Percentiles rank a stretch among this genome's conserved stretches.
These are phyloP conservation scores for Onychostoma macrolepis DNA, from an alignment of 2,113 vertebrate species.

Conservation along the genomic window DNA sequence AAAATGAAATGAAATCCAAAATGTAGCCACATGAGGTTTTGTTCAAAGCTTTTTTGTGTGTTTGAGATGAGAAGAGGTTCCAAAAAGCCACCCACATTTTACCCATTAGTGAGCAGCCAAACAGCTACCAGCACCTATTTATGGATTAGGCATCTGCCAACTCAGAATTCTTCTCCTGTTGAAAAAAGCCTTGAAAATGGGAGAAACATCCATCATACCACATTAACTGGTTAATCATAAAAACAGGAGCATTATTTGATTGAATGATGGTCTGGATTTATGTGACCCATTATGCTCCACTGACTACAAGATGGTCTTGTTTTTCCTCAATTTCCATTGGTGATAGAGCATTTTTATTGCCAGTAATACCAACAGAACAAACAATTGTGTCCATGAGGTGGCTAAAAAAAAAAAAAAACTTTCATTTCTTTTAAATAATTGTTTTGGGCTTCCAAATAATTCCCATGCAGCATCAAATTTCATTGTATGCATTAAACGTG, in stretches of 20 bases:
- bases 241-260: constrained; percentile 70
- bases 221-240: constrained; percentile 70
- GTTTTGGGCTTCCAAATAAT: background rate
- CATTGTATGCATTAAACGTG: background rate
- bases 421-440: background rate
- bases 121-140: constrained; percentile 77
- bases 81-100: constrained; percentile 76
- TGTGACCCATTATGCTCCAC: constrained; percentile 46
- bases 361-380: background rate
- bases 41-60: constrained; percentile 67
- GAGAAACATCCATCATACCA: constrained; percentile 74
- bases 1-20: constrained; percentile 64
- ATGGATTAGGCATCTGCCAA: constrained; percentile 74
- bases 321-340: background rate
- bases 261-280: constrained; percentile 64
- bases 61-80: constrained; percentile 59
- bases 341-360: background rate
- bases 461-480: background rate
- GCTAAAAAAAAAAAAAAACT: no score
- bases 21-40: constrained; percentile 66
- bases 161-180: constrained; percentile 67
- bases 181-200: constrained; percentile 64
- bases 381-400: background rate
- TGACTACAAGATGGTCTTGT: constrained; percentile 12
- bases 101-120: constrained; percentile 68